Evolutionary conservation across 2,888 invertebrate genomes (phyloP).

Genomic region (Agrotis segetum): DNA sequence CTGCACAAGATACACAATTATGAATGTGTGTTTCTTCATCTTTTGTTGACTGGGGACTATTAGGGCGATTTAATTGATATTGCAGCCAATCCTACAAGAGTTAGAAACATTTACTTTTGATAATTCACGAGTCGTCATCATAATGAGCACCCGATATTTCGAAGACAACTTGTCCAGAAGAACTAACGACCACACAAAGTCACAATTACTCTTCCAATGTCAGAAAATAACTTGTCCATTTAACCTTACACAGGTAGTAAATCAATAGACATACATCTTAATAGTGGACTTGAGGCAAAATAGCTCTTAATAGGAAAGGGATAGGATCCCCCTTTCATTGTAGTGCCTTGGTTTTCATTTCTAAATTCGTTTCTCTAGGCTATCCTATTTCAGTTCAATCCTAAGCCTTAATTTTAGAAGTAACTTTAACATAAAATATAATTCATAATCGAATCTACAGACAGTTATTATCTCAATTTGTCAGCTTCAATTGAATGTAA

Average conservation of each 20-base stretch:
- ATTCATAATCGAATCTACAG: neutral
- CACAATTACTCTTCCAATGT: neutral
- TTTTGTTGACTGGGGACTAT: neutral
- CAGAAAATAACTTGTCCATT: neutral
- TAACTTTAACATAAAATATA: neutral
- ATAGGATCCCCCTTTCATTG: neutral
- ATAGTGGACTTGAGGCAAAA: neutral
- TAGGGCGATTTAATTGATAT: neutral
- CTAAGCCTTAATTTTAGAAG: neutral
- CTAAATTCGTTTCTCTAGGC: too few species aligned
- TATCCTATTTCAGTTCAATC: neutral
- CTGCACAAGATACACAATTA: neutral
- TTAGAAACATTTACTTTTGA: neutral
- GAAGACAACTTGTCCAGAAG: neutral
- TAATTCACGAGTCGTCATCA: neutral
- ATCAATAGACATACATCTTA: constrained; percentile 4
- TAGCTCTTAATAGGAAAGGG: neutral
- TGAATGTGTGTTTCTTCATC: neutral
- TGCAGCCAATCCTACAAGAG: neutral
- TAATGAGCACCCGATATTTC: neutral
- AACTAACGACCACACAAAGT: neutral
- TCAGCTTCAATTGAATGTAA: constrained; percentile 19
- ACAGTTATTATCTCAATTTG: constrained; percentile 7
- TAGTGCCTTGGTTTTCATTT: neutral
- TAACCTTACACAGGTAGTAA: neutral